Base-by-base conservation (phyloP, 2,113 vertebrate genomes). In the Tachysurus fulvidraco region DNA sequence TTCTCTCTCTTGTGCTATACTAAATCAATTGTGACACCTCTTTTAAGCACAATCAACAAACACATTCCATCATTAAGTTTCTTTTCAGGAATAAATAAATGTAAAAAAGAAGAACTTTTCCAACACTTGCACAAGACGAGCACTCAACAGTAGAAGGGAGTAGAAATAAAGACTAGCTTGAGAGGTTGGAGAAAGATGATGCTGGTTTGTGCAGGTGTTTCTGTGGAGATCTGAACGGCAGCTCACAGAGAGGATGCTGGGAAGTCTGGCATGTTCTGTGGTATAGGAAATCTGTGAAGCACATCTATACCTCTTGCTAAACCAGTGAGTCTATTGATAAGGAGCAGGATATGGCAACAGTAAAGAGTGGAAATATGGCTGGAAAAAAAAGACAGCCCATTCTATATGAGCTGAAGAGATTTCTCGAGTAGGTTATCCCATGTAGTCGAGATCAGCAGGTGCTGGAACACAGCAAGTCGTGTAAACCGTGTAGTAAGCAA, bases 101-200 rank as follows among this genome's bases (percentile, higher is more conserved):
- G 28, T 78, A 76, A 80, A 62, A 77, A 55, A 82, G 36, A 81
- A 87, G 4, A 71, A 79, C 57, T 71, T 88, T 7, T 44, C 36
- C 79, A 88, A 78, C 60, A 89, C 67, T 65, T 86, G 60, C 90
- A 92, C 90, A 83, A 90, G 62, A 92, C 74, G 71, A 89, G 83
- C 85, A 90, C 90, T 84, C 86, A 46, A 89, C 84, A 78, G 60
- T 50, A 41, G 36, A 87, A 74, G 41, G 41, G 60, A 83, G 30
- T 52, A 84, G 64, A 89, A 76, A n/a, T 52, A 2, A 11, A 83
- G 64, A 79, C 2, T 23, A 30, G 73, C 55, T 67, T 65, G 73
- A 85, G 55, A 50, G 78, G 76, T 64, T 64, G 57, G 16, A 87
- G 65, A 64, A 8, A 44, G 23, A 52, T 21, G 69, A 83, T 59